These are phyloP conservation scores for Sinosuthora webbiana DNA, from an alignment of 2,113 vertebrate genomes.

Conservation along the genomic window DNA sequence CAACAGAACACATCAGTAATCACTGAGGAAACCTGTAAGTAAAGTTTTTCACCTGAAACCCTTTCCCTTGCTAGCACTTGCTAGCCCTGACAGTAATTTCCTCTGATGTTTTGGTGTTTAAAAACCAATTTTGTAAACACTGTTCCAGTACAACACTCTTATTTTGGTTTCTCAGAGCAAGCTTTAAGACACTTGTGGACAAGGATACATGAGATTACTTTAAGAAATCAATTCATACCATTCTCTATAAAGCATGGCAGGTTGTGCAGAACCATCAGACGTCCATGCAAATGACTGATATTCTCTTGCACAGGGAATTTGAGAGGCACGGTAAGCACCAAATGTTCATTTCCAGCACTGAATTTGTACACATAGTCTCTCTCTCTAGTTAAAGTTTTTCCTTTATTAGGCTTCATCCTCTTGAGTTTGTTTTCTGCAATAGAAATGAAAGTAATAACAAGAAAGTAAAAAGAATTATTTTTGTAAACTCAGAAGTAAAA, in stretches of 20 bases:
- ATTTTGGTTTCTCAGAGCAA: not conserved
- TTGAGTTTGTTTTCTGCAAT: not conserved
- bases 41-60: not conserved
- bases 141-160: not conserved
- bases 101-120: not conserved
- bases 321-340: constrained; percentile 86
- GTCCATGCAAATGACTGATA: constrained; percentile 85
- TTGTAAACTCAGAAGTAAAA: not conserved
- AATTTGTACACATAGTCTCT: constrained; percentile 91
- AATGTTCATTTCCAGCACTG: constrained; percentile 79
- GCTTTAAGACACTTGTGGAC: not conserved
- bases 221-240: constrained; percentile 71
- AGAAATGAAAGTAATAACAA: not conserved
- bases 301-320: constrained; percentile 87
- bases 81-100: not conserved
- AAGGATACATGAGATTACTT: not conserved
- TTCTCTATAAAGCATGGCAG: constrained; percentile 91
- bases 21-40: not conserved
- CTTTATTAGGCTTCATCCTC: constrained; percentile 87
- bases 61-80: not conserved
- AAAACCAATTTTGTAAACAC: not conserved
- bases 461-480: not conserved
- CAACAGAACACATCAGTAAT: not conserved
- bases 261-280: constrained; percentile 88
- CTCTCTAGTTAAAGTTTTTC: constrained; percentile 72